Percentiles rank a stretch among this genome's conserved stretches.
These are phyloP conservation scores for Sarcophaga subvicina DNA, from an alignment of 2,888 invertebrate genomes.

Conservation along the genomic window DNA sequence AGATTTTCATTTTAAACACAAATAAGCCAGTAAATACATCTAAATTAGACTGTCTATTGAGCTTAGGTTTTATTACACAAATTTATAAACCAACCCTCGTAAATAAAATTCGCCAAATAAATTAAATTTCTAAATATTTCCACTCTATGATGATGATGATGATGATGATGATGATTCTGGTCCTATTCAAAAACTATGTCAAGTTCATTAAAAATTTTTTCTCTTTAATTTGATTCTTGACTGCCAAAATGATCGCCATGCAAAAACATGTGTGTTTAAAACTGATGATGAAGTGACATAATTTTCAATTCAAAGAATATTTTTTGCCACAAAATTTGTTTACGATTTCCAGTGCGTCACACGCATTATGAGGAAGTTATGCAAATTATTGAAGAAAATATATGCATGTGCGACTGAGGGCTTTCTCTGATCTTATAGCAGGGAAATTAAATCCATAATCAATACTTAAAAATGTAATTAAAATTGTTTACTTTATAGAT, in stretches of 20 bases:
- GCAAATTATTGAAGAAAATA: neutral
- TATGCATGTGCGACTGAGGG: neutral
- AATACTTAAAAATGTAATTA: constrained; percentile 30
- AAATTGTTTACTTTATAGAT: constrained; percentile 31
- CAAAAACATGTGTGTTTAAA: neutral
- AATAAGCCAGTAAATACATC: neutral
- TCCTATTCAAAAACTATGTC: constrained; percentile 19
- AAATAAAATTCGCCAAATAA: neutral
- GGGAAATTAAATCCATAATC: neutral
- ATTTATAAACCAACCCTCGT: neutral
- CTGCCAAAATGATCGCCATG: no score
- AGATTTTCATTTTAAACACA: neutral
- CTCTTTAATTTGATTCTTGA: no score
- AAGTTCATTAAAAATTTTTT: constrained; percentile 22
- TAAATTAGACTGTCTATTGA: no score
- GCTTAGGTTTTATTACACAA: no score
- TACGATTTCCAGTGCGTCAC: neutral
- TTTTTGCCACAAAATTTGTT: neutral
- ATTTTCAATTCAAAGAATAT: constrained; percentile 24
- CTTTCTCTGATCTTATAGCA: neutral
- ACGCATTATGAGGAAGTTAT: constrained; percentile 3
- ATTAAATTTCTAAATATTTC: constrained; percentile 7
- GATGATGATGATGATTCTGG: no score
- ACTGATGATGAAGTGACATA: neutral
- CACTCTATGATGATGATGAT: neutral